These are phyloP conservation scores for Pelodiscus sinensis DNA, from an alignment of 2,113 vertebrate species.

Conservation along the genomic window DNA sequence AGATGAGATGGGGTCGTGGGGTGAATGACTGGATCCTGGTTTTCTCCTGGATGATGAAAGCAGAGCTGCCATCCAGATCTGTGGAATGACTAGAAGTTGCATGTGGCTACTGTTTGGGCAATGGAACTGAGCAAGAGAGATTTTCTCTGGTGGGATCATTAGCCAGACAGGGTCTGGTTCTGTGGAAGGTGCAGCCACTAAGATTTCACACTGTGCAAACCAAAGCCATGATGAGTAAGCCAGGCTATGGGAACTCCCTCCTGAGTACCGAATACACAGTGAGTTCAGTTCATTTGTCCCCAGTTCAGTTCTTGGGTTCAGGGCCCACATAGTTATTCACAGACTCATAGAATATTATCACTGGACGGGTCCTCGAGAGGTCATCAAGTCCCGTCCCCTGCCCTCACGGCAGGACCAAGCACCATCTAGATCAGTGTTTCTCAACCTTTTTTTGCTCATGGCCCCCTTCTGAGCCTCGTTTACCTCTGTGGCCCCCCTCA, in stretches of 20 bases:
- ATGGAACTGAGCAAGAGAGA: not conserved
- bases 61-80: not conserved
- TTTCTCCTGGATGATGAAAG: not conserved
- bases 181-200: not conserved
- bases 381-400: no score
- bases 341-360: no score
- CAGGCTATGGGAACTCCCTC: not conserved
- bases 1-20: not conserved
- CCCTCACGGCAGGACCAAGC: no score
- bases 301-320: not conserved
- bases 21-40: rapidly evolving
- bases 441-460: no score
- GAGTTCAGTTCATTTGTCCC: no score
- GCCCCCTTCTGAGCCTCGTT: no score
- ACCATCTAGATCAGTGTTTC: no score
- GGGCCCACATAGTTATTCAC: not conserved
- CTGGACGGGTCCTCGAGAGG: no score
- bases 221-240: no score
- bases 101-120: not conserved
- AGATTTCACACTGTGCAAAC: no score
- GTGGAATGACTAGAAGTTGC: not conserved
- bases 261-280: not conserved
- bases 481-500: no score
- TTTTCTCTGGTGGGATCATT: not conserved
- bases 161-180: not conserved